A percentile compares a stretch with the other conserved stretches of the same genome.
These are phyloP conservation scores for Geococcyx californianus DNA, from an alignment of 2,113 vertebrate species.

Conservation along the genomic window DNA sequence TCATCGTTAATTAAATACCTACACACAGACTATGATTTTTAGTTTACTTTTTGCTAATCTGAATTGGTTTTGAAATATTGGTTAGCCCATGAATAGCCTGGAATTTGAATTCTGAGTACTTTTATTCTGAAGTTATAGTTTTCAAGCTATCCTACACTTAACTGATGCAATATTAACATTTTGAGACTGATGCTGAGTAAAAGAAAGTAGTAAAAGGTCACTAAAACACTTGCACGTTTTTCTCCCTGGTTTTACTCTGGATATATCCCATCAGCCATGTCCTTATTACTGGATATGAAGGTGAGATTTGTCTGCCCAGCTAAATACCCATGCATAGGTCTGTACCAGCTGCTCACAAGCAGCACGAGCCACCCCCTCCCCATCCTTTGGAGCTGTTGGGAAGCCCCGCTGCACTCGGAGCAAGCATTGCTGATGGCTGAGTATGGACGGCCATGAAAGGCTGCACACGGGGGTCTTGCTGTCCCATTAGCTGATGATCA, in stretches of 20 bases:
- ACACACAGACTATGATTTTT: neutral
- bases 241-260: neutral
- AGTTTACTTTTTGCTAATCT: neutral
- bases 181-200: neutral
- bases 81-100: neutral
- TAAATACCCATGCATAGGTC: rapidly evolving
- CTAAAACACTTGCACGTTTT: neutral
- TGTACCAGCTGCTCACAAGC: neutral
- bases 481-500: neutral
- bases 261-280: neutral
- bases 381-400: neutral
- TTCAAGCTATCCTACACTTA: neutral
- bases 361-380: neutral
- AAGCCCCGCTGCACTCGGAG: neutral
- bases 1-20: neutral
- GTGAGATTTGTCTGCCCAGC: neutral
- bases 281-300: rapidly evolving
- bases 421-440: neutral
- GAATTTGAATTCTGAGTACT: neutral
- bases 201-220: neutral
- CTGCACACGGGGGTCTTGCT: neutral
- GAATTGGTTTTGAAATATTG: neutral
- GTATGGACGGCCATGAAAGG: neutral
- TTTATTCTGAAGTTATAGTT: neutral
- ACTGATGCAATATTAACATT: neutral